phyloP scores from a whole-genome alignment of 2,113 vertebrate species.

The Stegastes partitus region DNA sequence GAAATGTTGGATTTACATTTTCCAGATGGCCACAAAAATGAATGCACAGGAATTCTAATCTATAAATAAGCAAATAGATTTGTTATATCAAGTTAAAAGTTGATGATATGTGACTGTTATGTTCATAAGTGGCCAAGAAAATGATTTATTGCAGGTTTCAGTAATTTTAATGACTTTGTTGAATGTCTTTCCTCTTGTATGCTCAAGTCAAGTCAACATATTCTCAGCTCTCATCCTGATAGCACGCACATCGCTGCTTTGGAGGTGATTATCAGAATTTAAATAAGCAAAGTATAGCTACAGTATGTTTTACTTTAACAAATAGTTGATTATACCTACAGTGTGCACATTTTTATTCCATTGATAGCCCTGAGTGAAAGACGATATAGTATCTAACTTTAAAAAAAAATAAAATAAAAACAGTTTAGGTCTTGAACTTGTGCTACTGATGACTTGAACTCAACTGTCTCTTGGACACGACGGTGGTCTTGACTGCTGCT shows the following conservation, averaged over 20 bases:
- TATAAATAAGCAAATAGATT: no score
- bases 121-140: background rate
- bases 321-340: no score
- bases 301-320: no score
- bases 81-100: no score
- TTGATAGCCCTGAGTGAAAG: no score
- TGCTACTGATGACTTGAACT: constrained; percentile 3
- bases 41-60: no score
- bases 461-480: constrained; percentile 1
- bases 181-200: background rate
- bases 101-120: no score
- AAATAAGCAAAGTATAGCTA: no score
- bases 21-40: no score
- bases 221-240: background rate
- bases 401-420: background rate
- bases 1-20: no score
- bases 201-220: no score
- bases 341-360: background rate
- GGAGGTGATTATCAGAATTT: background rate
- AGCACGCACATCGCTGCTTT: background rate
- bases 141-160: background rate
- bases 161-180: background rate
- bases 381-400: background rate
- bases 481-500: background rate
- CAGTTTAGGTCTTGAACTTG: background rate